These are phyloP conservation scores for Chionodraco myersi DNA, from an alignment of 2,113 vertebrate genomes.

Conservation along the genomic window DNA sequence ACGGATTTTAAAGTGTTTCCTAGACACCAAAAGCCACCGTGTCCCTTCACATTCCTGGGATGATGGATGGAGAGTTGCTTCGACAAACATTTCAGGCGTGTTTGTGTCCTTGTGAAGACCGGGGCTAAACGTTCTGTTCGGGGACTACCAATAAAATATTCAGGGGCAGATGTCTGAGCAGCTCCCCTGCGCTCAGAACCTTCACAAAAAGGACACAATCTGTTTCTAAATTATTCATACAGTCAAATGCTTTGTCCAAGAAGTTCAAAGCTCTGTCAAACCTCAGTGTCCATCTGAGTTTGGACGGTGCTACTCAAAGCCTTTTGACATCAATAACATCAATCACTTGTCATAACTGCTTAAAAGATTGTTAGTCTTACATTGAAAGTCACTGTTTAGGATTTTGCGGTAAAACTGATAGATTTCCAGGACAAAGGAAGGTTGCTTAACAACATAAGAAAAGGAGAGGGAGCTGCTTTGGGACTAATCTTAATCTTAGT, in stretches of 20 bases:
- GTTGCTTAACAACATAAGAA: too few relatives aligned
- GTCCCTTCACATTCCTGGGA: slow-evolving; percentile 52
- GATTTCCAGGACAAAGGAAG: neutral
- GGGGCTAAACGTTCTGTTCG: slow-evolving; percentile 37
- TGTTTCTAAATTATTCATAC: slow-evolving; percentile 45
- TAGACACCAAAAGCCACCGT: slow-evolving; percentile 46
- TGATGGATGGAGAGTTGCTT: slow-evolving; percentile 57
- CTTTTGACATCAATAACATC: slow-evolving; percentile 10
- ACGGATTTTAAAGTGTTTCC: slow-evolving; percentile 20
- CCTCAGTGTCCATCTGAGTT: neutral
- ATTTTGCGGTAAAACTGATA: neutral
- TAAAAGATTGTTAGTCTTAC: neutral
- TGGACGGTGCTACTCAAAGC: neutral
- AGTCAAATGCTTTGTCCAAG: slow-evolving; percentile 18
- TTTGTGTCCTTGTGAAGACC: slow-evolving; percentile 55
- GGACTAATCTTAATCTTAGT: neutral
- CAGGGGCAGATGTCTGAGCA: slow-evolving; percentile 45
- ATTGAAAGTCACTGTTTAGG: neutral
- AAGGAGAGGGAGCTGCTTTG: too few relatives aligned
- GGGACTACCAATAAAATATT: slow-evolving; percentile 54
- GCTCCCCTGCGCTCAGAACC: slow-evolving; percentile 23
- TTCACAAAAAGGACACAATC: neutral
- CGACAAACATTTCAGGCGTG: slow-evolving; percentile 52
- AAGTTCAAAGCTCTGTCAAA: slow-evolving; percentile 32
- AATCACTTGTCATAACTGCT: neutral